Conservation (phyloP, 1,140 invertebrate genomes). For the Whitmania pigra region DNA sequence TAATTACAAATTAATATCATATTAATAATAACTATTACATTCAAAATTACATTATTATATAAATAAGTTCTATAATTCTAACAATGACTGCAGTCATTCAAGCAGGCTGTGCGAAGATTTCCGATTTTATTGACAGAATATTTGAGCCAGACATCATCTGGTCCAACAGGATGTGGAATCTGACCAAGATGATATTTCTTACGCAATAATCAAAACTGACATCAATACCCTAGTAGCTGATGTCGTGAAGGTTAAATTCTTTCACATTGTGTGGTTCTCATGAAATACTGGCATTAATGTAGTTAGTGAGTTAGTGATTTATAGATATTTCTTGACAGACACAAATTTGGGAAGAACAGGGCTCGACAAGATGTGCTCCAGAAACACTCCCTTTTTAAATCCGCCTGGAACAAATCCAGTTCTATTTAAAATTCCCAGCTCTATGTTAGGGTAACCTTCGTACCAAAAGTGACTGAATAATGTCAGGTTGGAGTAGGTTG, state of each 20-base stretch:
- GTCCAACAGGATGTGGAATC: background rate
- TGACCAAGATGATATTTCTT: background rate
- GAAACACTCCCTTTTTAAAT: conserved; percentile 45
- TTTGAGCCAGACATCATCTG: conserved; percentile 52
- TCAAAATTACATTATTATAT: too few relatives aligned
- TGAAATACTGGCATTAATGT: background rate
- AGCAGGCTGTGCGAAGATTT: background rate
- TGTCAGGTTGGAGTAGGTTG: too few relatives aligned
- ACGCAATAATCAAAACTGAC: conserved; percentile 4
- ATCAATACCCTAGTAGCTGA: background rate
- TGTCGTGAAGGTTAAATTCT: conserved; percentile 15
- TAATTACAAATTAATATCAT: too few relatives aligned
- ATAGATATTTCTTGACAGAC: background rate
- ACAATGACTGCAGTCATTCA: conserved; percentile 86
- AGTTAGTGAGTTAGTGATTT: background rate
- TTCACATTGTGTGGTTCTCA: background rate
- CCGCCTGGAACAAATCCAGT: too few relatives aligned
- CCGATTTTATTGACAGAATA: background rate
- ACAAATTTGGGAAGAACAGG: background rate
- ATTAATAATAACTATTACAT: too few relatives aligned
- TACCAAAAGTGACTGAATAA: too few relatives aligned
- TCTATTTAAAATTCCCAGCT: too few relatives aligned
- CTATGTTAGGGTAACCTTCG: too few relatives aligned
- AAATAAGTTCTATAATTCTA: too few relatives aligned
- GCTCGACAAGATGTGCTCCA: background rate